A percentile compares a stretch with the other conserved stretches of the same genome.
Conservation (phyloP, 2,888 invertebrate genomes). For the Metallyticus violacea region DNA sequence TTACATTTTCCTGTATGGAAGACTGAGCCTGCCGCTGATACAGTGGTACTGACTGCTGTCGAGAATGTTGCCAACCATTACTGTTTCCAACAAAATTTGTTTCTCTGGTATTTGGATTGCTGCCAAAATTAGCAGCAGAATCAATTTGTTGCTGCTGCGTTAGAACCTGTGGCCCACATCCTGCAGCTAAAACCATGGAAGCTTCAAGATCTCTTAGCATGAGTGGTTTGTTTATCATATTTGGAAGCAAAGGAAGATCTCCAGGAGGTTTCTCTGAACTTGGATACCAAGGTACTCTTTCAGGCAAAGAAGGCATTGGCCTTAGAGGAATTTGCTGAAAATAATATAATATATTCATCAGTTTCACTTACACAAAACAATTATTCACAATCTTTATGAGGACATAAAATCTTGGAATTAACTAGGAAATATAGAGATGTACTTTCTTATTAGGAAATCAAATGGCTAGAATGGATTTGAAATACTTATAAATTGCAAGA, state of each 20-base stretch:
- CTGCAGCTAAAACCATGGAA: conserved; percentile 14
- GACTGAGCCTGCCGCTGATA: conserved; percentile 48
- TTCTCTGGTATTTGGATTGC: not conserved
- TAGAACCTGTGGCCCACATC: not conserved
- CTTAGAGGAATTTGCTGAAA: not conserved
- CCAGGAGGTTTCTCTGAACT: conserved; percentile 21
- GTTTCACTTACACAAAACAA: no score
- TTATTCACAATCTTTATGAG: no score
- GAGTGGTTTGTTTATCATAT: conserved; percentile 24
- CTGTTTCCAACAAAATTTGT: not conserved
- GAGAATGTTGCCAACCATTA: not conserved
- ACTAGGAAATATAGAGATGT: no score
- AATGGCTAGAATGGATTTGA: no score
- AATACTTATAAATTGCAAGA: no score
- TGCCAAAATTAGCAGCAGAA: not conserved
- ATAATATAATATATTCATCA: not conserved
- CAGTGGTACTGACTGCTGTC: conserved; percentile 48
- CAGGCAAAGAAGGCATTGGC: conserved; percentile 30
- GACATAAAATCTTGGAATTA: no score
- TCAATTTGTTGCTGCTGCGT: not conserved
- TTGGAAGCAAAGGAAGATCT: conserved; percentile 35
- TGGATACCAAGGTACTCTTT: not conserved
- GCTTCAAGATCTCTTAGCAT: conserved; percentile 23
- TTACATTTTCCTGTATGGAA: conserved; percentile 33
- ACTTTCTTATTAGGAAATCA: no score